These are phyloP conservation scores for Selene dorsalis DNA, from an alignment of 2,797 vertebrate species.

Conservation along the genomic window DNA sequence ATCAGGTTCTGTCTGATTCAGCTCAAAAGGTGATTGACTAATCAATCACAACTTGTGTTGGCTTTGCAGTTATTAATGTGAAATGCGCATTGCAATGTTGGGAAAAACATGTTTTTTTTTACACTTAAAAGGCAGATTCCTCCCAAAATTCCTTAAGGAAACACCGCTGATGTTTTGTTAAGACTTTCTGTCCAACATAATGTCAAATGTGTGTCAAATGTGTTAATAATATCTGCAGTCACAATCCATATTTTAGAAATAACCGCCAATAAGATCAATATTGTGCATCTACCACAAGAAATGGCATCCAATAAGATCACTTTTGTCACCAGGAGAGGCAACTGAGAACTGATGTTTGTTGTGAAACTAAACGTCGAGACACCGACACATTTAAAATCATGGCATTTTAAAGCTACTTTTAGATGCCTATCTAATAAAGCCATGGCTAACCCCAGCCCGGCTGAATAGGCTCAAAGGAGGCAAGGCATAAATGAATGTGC, in stretches of 20 bases:
- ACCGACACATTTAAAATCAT: conserved; percentile 52
- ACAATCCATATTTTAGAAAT: conserved; percentile 6
- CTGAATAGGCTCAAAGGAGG: conserved; percentile 37
- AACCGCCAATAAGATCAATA: not conserved
- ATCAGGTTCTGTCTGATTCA: conserved; percentile 33
- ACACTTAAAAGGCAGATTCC: conserved; percentile 22
- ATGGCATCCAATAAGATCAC: not conserved
- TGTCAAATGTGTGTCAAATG: not conserved
- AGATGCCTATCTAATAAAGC: conserved; percentile 63
- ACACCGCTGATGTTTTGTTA: conserved; percentile 11
- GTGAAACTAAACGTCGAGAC: conserved; percentile 46
- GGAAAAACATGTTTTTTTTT: conserved; percentile 20
- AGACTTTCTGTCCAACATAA: conserved; percentile 7
- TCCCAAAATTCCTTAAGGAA: conserved; percentile 34
- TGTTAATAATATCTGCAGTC: conserved; percentile 7
- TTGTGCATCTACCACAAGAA: not conserved
- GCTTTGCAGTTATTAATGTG: conserved; percentile 37
- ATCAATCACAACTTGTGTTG: conserved; percentile 34
- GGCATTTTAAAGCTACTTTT: conserved; percentile 60
- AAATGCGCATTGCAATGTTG: conserved; percentile 21
- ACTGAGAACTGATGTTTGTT: conserved; percentile 13
- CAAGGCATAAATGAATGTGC: conserved; percentile 70
- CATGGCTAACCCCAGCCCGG: conserved; percentile 48
- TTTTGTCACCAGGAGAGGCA: not conserved
- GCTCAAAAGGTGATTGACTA: conserved; percentile 22